phyloP scores from a whole-genome alignment of 2,888 invertebrate species.

The Alloscopus bannaensis region DNA sequence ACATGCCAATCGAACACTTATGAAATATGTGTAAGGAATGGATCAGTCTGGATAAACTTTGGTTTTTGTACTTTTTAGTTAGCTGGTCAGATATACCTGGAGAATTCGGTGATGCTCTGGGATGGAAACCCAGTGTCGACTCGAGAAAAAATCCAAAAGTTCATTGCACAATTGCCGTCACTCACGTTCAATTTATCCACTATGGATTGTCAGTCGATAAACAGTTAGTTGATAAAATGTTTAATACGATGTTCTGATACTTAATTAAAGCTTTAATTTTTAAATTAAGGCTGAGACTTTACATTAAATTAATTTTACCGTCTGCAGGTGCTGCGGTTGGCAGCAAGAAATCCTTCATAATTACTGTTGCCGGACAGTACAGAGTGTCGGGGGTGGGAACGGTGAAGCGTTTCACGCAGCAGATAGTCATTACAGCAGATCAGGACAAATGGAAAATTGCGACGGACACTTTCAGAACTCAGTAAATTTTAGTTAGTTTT shows the following conservation, averaged over 20 bases:
- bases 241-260: too few species aligned
- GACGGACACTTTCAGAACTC: slow-evolving; percentile 22
- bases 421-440: slow-evolving; percentile 17
- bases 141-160: slow-evolving; percentile 32
- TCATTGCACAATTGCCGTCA: slow-evolving; percentile 35
- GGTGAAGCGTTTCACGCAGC: slow-evolving; percentile 4
- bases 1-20: background rate
- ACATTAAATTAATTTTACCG: background rate
- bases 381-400: slow-evolving; percentile 28
- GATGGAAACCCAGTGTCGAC: slow-evolving; percentile 32
- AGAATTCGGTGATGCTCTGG: slow-evolving; percentile 35
- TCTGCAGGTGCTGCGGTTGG: slow-evolving; percentile 30
- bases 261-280: background rate
- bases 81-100: slow-evolving; percentile 36
- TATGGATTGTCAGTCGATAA: slow-evolving; percentile 37
- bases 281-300: too few species aligned
- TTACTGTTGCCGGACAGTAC: slow-evolving; percentile 18
- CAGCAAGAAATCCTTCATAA: slow-evolving; percentile 27
- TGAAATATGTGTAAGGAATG: background rate
- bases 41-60: background rate
- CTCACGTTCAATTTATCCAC: slow-evolving; percentile 25
- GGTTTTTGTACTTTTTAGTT: slow-evolving; percentile 7
- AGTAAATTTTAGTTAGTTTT: background rate
- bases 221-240: background rate
- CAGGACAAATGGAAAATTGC: slow-evolving; percentile 41